A percentile compares a stretch with the other conserved stretches of the same genome.
Evolutionary conservation across 2,113 vertebrate genomes (phyloP).

Genomic region (Festucalex cinctus): DNA sequence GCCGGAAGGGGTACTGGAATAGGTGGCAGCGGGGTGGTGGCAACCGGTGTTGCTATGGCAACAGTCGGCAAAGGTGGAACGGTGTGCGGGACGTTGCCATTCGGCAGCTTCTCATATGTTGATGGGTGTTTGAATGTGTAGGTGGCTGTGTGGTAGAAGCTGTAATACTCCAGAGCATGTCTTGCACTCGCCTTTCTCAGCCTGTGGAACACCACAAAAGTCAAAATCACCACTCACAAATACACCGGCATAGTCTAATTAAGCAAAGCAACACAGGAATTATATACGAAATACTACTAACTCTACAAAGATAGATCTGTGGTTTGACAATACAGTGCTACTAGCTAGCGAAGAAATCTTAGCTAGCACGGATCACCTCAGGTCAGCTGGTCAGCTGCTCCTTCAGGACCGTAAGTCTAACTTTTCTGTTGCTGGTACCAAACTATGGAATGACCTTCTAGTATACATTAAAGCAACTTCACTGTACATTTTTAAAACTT

Average conservation of each 20-base stretch:
- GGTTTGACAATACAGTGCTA: too few species aligned
- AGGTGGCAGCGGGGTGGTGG: slow-evolving; percentile 10
- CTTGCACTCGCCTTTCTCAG: slow-evolving; percentile 53
- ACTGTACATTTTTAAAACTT: too few species aligned
- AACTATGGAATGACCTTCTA: too few species aligned
- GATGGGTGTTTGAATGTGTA: slow-evolving; percentile 60
- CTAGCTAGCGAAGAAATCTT: too few species aligned
- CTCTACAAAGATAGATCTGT: too few species aligned
- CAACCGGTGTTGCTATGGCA: background rate
- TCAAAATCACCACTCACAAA: background rate
- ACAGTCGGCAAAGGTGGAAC: background rate
- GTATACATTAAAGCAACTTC: too few species aligned
- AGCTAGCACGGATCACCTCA: too few species aligned
- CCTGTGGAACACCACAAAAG: slow-evolving; percentile 28
- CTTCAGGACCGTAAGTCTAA: too few species aligned
- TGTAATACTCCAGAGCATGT: slow-evolving; percentile 63
- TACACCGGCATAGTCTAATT: background rate
- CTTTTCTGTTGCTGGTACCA: too few species aligned
- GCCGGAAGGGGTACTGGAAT: slow-evolving; percentile 1
- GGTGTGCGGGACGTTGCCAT: slow-evolving; percentile 3
- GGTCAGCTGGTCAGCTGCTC: too few species aligned
- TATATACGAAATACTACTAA: too few species aligned
- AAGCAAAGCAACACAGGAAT: too few species aligned
- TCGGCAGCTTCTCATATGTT: slow-evolving; percentile 17
- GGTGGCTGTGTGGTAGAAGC: slow-evolving; percentile 69